Evolutionary conservation across 2,888 invertebrate species (phyloP), one percentile per base, ranked within the genome.

Genomic region (Brachyopa scutellaris): DNA sequence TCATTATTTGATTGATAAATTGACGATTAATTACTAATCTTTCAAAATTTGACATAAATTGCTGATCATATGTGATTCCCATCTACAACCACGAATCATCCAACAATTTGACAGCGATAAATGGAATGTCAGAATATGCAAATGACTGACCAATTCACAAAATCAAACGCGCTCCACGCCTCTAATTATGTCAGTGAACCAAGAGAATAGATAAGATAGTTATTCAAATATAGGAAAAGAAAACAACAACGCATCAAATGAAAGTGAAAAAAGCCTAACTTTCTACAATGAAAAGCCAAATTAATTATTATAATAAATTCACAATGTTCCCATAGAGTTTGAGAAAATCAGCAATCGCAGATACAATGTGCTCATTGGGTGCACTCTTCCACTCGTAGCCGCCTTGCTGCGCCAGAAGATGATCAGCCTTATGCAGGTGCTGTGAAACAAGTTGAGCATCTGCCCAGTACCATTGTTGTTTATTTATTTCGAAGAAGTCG

Each of bases 241-340:
- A 42, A 19, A 42, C 15, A 19, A 7, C 6, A 13, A 26, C 17
- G 15, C 15, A 33, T 0, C 40, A 42, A 51, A 64, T 9, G 66
- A 79, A 73, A 79, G 78, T 79, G 45, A 67, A 73, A 53, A 36
- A 33, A 29, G 53, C 53, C 15, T 17, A 66, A 73, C 78, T 79
- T 79, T 79, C 78, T 79, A 67, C 78, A 55, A 45, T 45, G 42
- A 8, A 31, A 66, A 79, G n/a, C 29, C 6, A 53, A 66, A 79
- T 73, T 73, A 73, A 73, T 79, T 66, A 45, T 61, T 21, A 17
- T 42, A 78, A 62, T 57, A 64, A 51, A 70, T 29, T n/a, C 53
- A 29, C 38, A n/a, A 36, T 33, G 11, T 51, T 72, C 64, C 36
- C 64, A 51, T 59, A 72, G 19, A 15, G 57, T 59, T 57, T 72